Conservation (phyloP, 30 jellyfish, hydroid and myxozoan species). For the Rhopilema esculentum region DNA sequence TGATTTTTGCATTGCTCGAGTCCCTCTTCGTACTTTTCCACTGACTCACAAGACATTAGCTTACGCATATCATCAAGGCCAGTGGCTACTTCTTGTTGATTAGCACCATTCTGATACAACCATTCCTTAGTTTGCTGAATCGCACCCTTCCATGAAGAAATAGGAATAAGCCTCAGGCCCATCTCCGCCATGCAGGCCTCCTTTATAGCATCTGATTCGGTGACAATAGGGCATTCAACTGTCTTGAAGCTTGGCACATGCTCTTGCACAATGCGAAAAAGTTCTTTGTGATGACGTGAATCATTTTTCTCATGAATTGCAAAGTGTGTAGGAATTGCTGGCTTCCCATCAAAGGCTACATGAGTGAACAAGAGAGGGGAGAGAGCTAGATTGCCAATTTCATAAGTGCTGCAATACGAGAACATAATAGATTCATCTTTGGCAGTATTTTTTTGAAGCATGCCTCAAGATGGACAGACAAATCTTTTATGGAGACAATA, state of each 20-base stretch:
- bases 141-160: constrained; percentile 81
- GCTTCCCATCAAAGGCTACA: constrained; percentile 82
- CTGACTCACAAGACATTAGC: constrained; percentile 72
- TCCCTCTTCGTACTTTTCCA: constrained; percentile 79
- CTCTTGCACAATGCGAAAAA: constrained; percentile 60
- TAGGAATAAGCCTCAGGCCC: constrained; percentile 73
- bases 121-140: constrained; percentile 76
- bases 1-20: constrained; percentile 72
- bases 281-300: constrained; percentile 57
- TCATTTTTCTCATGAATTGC: constrained; percentile 82
- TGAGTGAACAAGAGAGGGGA: constrained; percentile 78
- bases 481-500: constrained; percentile 64
- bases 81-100: constrained; percentile 85
- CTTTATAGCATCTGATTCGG: constrained; percentile 75
- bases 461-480: constrained; percentile 79
- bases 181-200: constrained; percentile 62
- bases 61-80: constrained; percentile 88
- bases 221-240: constrained; percentile 62
- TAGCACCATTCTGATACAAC: constrained; percentile 89
- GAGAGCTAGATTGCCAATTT: constrained; percentile 74
- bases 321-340: constrained; percentile 86
- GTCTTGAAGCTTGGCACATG: constrained; percentile 75
- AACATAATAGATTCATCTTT: constrained; percentile 60
- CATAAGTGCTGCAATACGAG: constrained; percentile 81
- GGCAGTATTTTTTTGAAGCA: constrained; percentile 35